Base-by-base conservation (phyloP, 2,113 vertebrate genomes). In the Nettapus auritus region DNA sequence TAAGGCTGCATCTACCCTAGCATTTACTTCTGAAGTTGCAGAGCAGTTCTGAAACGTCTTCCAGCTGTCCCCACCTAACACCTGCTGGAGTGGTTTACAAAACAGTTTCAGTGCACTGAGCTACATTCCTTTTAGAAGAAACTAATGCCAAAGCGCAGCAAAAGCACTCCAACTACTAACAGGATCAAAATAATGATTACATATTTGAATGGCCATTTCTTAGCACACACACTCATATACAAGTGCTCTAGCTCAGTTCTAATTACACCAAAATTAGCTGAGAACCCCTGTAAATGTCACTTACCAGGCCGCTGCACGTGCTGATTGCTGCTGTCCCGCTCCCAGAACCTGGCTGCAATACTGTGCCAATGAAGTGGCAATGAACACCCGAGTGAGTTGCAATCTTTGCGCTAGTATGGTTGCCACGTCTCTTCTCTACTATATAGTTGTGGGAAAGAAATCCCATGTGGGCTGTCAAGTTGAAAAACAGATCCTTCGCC, bases 301-400 rank as follows among this genome's bases (percentile, higher is more conserved):
- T 99, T 98, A 99, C 99, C 98, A 99, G 96, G 69, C 99, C 99
- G 44, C 87, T 96, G 89, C 99, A 99, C 38, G 98, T 97, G 96
- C 99, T 99, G 95, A 99, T 97, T 0, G 98, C 98, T 59, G 99
- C 99, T 1, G 95, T 98, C 38, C 99, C 99, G 0, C 64, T 84
- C 25, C 94, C 62, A 0, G 38, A 53, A 14, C 85, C 96, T 0
- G 95, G 89, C 40, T 98, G 95, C 68, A 97, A 93, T 33, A 98
- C 99, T 0, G 98, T 98, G 81, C 99, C 99, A 63, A 95, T 86
- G 69, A 99, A 98, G 79, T 99, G 98, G 88, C 99, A 99, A 67
- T 94, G 95, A 25, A 96, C 94, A n/a, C 91, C 96, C 0, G 73
- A 92, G 10, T 22, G 82, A 52, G 81, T 13, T 25, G 50, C 83